Base-by-base conservation (phyloP, 2,797 vertebrate species). In the Oryzias dopingdopingensis region DNA sequence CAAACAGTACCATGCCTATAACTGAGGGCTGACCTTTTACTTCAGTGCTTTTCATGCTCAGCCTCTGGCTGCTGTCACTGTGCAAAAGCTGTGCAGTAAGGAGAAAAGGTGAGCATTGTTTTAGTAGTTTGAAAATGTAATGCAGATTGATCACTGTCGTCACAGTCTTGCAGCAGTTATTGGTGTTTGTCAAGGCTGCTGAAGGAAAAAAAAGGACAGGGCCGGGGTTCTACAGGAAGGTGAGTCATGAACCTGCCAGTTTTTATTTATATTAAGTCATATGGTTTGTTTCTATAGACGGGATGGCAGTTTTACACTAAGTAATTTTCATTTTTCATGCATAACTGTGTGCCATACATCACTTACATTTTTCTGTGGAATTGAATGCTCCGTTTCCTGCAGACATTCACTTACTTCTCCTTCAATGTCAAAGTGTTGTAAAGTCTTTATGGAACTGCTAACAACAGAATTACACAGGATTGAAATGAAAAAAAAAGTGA, bases 111-210 rank as follows among this genome's bases (percentile, higher is more conserved):
- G 89, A 91, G 77, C 61, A 72, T 88, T 87, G 83, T 86, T 88
- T 90, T 86, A 89, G 86, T 80, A 81, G 86, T 91, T 89, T 89
- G 88, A 84, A 88, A 89, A 91, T 85, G 79, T 87, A 90, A 91
- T 88, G 82, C 74, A 89, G 89, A 90, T 90, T 88, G 88, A 91
- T 90, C 77, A 85, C 88, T 86, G 85, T 89, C 87, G 84, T 73
- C 78, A 83, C 80, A 86, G 81, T 89, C 84, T 83, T 68, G 64
- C 68, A 65, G 75, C 67, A 70, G 70, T 81, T 85, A 83, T 80
- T 85, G 82, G 65, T 67, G 83, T 88, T 85, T 57, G 52, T 87
- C 88, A 88, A 84, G 83, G 86, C 82, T 82, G 63, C 52, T 0
- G 74, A 70, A 63, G 79, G 4, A 26, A 74, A 80, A 70, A 79